Conservation (phyloP, 2,888 invertebrate species). For the Tanytarsus gracilentus region DNA sequence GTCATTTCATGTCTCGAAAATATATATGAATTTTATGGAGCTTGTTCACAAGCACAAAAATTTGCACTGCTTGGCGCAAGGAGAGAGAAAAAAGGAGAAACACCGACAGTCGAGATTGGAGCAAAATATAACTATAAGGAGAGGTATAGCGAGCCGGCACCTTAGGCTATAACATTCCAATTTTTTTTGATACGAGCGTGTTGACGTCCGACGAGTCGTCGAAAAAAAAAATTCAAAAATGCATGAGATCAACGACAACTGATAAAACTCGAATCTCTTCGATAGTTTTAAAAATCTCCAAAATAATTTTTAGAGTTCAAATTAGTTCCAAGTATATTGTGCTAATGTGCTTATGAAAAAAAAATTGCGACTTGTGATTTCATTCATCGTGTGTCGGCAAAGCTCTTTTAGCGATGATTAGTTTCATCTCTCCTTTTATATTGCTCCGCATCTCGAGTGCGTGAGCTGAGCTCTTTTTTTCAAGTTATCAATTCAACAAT, state of each 20-base stretch:
- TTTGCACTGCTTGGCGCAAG: neutral
- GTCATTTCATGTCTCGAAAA: conserved; percentile 9
- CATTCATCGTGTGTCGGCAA: neutral
- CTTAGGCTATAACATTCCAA: conserved; percentile 15
- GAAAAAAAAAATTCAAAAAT: too few species aligned
- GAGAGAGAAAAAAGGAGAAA: neutral
- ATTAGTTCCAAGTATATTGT: too few species aligned
- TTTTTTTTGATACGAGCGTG: neutral
- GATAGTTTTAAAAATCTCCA: too few species aligned
- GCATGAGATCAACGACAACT: too few species aligned
- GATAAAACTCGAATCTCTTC: too few species aligned
- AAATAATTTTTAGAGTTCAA: too few species aligned
- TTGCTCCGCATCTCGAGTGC: too few species aligned
- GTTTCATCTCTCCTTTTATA: neutral
- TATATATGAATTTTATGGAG: conserved; percentile 3
- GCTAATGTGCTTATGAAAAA: neutral
- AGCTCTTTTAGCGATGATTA: neutral
- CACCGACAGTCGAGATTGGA: too few species aligned
- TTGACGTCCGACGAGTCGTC: neutral
- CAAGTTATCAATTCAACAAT: neutral
- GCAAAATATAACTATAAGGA: too few species aligned
- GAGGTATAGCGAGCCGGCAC: conserved; percentile 1
- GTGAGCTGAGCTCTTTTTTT: too few species aligned
- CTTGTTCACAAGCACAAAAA: conserved; percentile 7
- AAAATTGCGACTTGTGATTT: neutral